Percentiles rank a stretch among this genome's conserved stretches.
These are phyloP conservation scores for Molossus molossus DNA, from an alignment of 2,797 vertebrate species.

Conservation along the genomic window DNA sequence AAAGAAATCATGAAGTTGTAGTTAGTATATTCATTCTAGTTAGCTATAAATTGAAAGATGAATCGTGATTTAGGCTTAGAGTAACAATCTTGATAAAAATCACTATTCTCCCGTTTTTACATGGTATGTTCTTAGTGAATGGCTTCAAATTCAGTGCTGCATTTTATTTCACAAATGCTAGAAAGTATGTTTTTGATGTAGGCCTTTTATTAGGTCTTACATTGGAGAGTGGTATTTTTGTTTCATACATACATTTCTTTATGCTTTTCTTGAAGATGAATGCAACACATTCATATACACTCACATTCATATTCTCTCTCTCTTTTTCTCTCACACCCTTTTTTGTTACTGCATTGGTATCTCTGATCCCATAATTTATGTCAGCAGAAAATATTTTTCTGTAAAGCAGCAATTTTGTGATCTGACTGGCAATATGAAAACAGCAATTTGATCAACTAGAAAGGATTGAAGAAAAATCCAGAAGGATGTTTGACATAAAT, in stretches of 20 bases:
- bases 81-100: slow-evolving; percentile 80
- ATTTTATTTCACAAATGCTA: slow-evolving; percentile 75
- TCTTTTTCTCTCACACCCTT: not conserved
- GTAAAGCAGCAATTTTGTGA: slow-evolving; percentile 75
- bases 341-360: slow-evolving; percentile 65
- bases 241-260: slow-evolving; percentile 74
- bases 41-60: slow-evolving; percentile 70
- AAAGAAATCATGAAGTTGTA: slow-evolving; percentile 75
- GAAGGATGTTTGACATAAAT: not conserved
- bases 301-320: not conserved
- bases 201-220: slow-evolving; percentile 84
- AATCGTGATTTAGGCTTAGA: slow-evolving; percentile 67
- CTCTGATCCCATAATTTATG: slow-evolving; percentile 81
- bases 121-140: slow-evolving; percentile 74
- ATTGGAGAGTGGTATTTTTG: slow-evolving; percentile 77
- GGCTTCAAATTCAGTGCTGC: slow-evolving; percentile 70
- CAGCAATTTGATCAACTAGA: slow-evolving; percentile 76
- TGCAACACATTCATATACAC: slow-evolving; percentile 64
- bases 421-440: slow-evolving; percentile 62
- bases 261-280: slow-evolving; percentile 66
- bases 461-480: slow-evolving; percentile 74
- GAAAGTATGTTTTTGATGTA: slow-evolving; percentile 76
- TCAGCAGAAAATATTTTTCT: slow-evolving; percentile 73
- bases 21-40: slow-evolving; percentile 55
- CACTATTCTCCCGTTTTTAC: slow-evolving; percentile 75